Base-by-base conservation (phyloP, 1,140 invertebrate genomes). In the Drosophila bifasciata region DNA sequence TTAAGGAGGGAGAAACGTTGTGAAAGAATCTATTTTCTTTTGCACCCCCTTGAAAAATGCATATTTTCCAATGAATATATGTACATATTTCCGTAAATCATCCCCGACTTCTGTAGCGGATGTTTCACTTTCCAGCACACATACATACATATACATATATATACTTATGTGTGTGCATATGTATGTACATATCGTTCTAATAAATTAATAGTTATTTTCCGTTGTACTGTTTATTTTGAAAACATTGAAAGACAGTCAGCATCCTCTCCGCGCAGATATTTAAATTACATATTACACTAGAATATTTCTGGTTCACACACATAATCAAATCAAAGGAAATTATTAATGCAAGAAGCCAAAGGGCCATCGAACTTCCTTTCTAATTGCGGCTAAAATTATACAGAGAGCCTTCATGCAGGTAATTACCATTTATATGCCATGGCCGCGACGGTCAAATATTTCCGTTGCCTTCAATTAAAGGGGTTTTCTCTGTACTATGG, bases 291-390 rank as follows among this genome's bases (percentile, higher is more conserved):
- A 19, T 41, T 43, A 25, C 15, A 43, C 15, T 44, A 4, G 0
- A 17, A 0, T 23, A 36, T 19, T 56, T 64, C 15, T 32, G 40
- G 25, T 28, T 9, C 51, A 39, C 15, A 23, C 43, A 21, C 43
- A 28, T 48, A 61, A 46, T 17, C 5, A 71, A 81, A 80, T 86
- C 73, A 83, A 88, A 88, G 88, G 40, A 28, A 58, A 75, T 75
- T 50, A 78, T 83, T 74, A 68, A 83, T 88, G 28, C 64, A 88
- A 50, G 68, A 50, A 16, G 23, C 19, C 5, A 17, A 53, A 60
- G 48, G 81, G 81, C 69, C 81, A 86, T 83, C 59, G 83, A 88
- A 86, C 81, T 78, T 41, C 21, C 8, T 32, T 16, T 40, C 25
- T 66, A 75, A 55, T 74, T 45, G 58, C 50, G 36, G 32, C 48